phyloP scores from a whole-genome alignment of 2,888 invertebrate genomes.

The Melanchra persicariae region DNA sequence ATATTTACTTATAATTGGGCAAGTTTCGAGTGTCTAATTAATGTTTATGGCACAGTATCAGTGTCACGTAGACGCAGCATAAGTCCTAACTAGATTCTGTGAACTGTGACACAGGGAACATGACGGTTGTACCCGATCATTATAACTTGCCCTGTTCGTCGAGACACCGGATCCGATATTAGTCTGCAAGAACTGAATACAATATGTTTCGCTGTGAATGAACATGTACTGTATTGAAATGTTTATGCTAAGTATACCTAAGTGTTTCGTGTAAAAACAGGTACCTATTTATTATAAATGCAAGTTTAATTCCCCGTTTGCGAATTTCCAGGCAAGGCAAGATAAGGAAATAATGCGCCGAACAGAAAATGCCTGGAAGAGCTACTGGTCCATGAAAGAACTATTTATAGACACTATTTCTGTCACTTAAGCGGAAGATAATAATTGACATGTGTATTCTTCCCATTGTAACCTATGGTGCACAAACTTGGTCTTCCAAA shows the following conservation, averaged over 20 bases:
- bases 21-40: slow-evolving; percentile 44
- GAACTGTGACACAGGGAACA: slow-evolving; percentile 46
- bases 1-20: slow-evolving; percentile 31
- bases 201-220: slow-evolving; percentile 13
- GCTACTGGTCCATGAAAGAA: too few species aligned
- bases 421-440: too few species aligned
- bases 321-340: too few species aligned
- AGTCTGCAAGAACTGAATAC: slow-evolving; percentile 25
- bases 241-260: neutral
- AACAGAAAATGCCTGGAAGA: too few species aligned
- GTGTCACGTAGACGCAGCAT: slow-evolving; percentile 44
- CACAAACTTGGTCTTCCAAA: too few species aligned
- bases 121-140: slow-evolving; percentile 45
- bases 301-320: neutral
- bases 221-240: slow-evolving; percentile 8
- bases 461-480: neutral
- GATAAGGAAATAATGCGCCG: too few species aligned
- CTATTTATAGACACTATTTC: too few species aligned
- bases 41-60: slow-evolving; percentile 33
- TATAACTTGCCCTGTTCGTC: slow-evolving; percentile 51
- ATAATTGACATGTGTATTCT: too few species aligned
- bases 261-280: neutral
- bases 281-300: neutral
- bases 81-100: slow-evolving; percentile 58
- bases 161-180: slow-evolving; percentile 44